Percentiles rank a stretch among this genome's conserved stretches.
Evolutionary conservation across 2,888 invertebrate species (phyloP).

Genomic region (Sycophila texana): DNA sequence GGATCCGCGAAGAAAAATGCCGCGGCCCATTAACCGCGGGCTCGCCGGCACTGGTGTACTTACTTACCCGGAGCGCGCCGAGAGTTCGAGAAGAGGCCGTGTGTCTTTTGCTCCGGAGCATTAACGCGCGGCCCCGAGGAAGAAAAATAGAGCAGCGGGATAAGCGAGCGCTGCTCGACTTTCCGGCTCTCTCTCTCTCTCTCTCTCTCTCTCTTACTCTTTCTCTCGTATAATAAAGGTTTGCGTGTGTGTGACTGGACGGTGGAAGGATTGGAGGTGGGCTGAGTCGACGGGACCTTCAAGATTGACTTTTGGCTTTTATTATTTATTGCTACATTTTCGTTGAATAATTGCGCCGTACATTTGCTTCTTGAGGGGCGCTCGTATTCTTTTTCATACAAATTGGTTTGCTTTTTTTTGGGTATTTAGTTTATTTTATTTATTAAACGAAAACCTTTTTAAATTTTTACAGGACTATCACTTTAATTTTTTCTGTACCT

Average conservation of each 20-base stretch:
- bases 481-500: too few relatives aligned
- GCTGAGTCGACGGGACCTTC: background rate
- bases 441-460: too few relatives aligned
- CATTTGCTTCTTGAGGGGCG: too few relatives aligned
- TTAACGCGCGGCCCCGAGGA: slow-evolving; percentile 21
- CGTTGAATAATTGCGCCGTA: too few relatives aligned
- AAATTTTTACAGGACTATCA: too few relatives aligned
- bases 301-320: background rate
- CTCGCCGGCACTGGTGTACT: background rate
- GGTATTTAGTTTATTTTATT: too few relatives aligned
- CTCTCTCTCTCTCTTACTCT: background rate
- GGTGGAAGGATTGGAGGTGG: background rate
- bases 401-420: too few relatives aligned
- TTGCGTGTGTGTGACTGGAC: slow-evolving; percentile 13
- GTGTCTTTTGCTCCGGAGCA: slow-evolving; percentile 26
- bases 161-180: slow-evolving; percentile 13
- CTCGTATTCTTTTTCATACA: too few relatives aligned
- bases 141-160: slow-evolving; percentile 49
- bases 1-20: slow-evolving; percentile 66
- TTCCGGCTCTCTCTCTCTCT: too few relatives aligned
- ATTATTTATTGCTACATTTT: background rate
- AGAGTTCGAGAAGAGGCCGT: slow-evolving; percentile 11
- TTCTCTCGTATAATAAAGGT: slow-evolving; percentile 23
- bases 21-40: slow-evolving; percentile 65
- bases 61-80: background rate